These are phyloP conservation scores for Potamarius usumacintae DNA, from an alignment of 2,113 vertebrate genomes.

Conservation along the genomic window DNA sequence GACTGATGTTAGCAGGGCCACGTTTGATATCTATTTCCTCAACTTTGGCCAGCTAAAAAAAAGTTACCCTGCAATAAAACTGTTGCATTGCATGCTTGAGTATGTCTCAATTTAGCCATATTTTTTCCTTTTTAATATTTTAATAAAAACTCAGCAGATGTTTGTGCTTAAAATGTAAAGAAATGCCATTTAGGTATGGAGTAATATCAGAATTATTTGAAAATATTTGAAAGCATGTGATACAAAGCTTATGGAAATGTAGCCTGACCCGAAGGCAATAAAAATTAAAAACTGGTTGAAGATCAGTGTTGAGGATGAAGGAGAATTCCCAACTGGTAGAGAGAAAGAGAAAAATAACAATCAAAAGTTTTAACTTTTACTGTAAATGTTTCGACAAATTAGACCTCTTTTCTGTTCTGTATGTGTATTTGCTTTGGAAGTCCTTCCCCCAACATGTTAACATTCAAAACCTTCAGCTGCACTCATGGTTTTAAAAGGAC, in stretches of 20 bases:
- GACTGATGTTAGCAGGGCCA: conserved; percentile 73
- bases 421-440: conserved; percentile 19
- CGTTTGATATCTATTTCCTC: conserved; percentile 77
- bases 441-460: conserved; percentile 9
- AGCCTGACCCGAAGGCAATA: conserved; percentile 22
- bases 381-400: conserved; percentile 24
- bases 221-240: conserved; percentile 51
- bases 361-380: conserved; percentile 15
- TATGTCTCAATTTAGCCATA: conserved; percentile 73
- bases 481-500: neutral
- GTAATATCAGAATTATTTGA: conserved; percentile 61
- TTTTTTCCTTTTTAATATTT: conserved; percentile 61
- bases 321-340: neutral
- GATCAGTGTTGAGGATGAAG: conserved; percentile 5
- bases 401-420: conserved; percentile 26
- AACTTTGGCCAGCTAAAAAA: conserved; percentile 63
- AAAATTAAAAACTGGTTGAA: conserved; percentile 11
- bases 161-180: conserved; percentile 70
- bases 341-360: neutral
- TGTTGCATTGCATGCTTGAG: conserved; percentile 65
- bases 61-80: conserved; percentile 61
- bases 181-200: conserved; percentile 70
- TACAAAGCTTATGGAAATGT: conserved; percentile 53
- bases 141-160: conserved; percentile 67
- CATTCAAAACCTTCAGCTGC: neutral